Evolutionary conservation across 2,113 vertebrate species (phyloP), one percentile per base, ranked within the genome.

Genomic region (Coturnix japonica): DNA sequence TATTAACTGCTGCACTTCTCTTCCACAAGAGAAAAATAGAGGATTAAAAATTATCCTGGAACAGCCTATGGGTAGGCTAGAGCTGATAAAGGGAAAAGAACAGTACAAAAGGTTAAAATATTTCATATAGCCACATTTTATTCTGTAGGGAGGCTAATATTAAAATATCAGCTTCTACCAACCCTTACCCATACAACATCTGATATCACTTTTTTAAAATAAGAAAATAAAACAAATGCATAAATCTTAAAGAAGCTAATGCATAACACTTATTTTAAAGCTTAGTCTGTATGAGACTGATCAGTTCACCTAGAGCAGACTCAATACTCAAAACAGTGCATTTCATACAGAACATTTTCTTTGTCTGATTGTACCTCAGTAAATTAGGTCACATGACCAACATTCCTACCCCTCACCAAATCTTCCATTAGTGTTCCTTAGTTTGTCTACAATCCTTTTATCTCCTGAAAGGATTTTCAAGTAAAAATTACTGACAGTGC

Each of bases 401-500:
- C 78, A 47, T 61, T 73, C 35, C 89, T 82, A 89, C 28, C 41
- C 22, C 33, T 85, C 54, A 59, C 16, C 26, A 93, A 89, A 79
- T 69, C 73, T 80, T 78, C 20, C 41, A 78, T 63, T 90, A 83
- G 41, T 88, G 96, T 89, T 86, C 20, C 37, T 74, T 77, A 41
- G 71, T 63, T 93, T 71, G 47, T 92, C 79, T 87, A 89, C 85
- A 95, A 70, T 93, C 60, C 69, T 94, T 96, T 96, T 93, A 93
- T 91, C 59, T 85, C 61, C 26, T 75, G 63, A 89, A 95, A 92
- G 73, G 35, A 60, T 83, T 96, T 86, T 87, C 84, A 72, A 75
- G 81, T 63, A 91, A 95, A 88, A 94, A 78, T 81, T 97, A 95
- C 87, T 96, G 93, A 96, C 77, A 76, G 49, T 54, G 83, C 84